phyloP scores from a whole-genome alignment of 1,140 invertebrate genomes.

The Drosophila hydei region DNA sequence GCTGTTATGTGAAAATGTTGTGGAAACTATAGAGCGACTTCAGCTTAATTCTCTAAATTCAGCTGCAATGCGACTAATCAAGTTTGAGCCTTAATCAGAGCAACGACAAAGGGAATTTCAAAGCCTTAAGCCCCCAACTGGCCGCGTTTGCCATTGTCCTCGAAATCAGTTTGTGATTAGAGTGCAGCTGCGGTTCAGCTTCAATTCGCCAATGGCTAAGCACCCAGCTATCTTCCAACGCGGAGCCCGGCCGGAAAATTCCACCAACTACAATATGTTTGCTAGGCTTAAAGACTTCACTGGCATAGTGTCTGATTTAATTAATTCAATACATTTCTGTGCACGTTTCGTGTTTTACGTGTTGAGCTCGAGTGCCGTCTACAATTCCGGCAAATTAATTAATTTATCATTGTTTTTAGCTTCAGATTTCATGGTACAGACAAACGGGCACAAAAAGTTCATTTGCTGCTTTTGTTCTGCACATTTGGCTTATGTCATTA shows the following conservation, averaged over 20 bases:
- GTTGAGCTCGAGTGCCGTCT: conserved; percentile 39
- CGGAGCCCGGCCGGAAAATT: neutral
- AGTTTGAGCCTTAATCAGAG: neutral
- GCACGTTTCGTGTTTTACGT: conserved; percentile 51
- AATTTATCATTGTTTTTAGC: conserved; percentile 74
- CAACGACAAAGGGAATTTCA: neutral
- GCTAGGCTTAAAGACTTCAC: conserved; percentile 11
- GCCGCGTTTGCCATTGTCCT: conserved; percentile 42
- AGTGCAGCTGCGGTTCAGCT: conserved; percentile 40
- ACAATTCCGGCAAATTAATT: conserved; percentile 53
- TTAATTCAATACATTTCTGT: conserved; percentile 52
- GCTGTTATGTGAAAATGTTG: too few relatives aligned
- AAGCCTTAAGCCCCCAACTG: neutral
- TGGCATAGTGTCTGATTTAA: conserved; percentile 29
- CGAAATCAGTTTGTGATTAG: conserved; percentile 49
- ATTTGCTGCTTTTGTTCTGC: conserved; percentile 33
- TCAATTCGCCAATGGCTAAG: conserved; percentile 29
- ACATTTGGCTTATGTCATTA: conserved; percentile 46
- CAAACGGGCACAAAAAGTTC: conserved; percentile 43
- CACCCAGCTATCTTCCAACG: conserved; percentile 6
- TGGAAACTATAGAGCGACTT: neutral
- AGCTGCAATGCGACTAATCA: neutral
- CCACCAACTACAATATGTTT: conserved; percentile 6
- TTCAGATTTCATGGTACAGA: conserved; percentile 47
- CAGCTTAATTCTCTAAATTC: neutral